These are phyloP conservation scores for Oryzaephilus surinamensis DNA, from an alignment of 1,140 invertebrate species.

Conservation along the genomic window DNA sequence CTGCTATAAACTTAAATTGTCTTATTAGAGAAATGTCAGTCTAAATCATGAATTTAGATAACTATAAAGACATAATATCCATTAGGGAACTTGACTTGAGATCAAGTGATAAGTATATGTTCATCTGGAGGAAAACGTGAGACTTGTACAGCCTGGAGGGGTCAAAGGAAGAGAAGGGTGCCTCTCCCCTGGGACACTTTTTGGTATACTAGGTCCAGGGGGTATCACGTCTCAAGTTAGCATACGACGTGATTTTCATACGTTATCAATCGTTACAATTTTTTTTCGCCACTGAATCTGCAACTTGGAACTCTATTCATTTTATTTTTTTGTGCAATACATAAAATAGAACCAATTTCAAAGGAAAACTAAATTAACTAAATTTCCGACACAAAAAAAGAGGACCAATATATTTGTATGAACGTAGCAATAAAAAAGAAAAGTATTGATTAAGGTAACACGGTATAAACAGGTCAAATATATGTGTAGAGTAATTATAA, in stretches of 20 bases:
- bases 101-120: slow-evolving; percentile 10
- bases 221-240: slow-evolving; percentile 7
- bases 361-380: too few species aligned
- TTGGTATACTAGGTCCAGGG: neutral
- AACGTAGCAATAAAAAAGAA: too few species aligned
- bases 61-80: neutral
- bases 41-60: neutral
- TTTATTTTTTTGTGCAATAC: neutral
- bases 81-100: slow-evolving; percentile 2
- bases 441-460: too few species aligned
- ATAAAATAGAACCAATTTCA: too few species aligned
- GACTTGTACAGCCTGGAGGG: slow-evolving; percentile 1
- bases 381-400: too few species aligned
- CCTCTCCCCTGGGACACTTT: slow-evolving; percentile 3
- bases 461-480: too few species aligned
- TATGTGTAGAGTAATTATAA: too few species aligned
- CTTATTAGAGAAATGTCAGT: too few species aligned
- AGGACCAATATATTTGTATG: too few species aligned
- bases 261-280: slow-evolving; percentile 5
- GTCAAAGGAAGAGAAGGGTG: slow-evolving; percentile 4
- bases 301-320: neutral
- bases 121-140: slow-evolving; percentile 8
- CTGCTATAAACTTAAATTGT: too few species aligned
- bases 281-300: neutral
- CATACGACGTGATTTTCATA: slow-evolving; percentile 11